phyloP scores from a whole-genome alignment of 2,797 vertebrate species.

The Bradypodion ventrale region DNA sequence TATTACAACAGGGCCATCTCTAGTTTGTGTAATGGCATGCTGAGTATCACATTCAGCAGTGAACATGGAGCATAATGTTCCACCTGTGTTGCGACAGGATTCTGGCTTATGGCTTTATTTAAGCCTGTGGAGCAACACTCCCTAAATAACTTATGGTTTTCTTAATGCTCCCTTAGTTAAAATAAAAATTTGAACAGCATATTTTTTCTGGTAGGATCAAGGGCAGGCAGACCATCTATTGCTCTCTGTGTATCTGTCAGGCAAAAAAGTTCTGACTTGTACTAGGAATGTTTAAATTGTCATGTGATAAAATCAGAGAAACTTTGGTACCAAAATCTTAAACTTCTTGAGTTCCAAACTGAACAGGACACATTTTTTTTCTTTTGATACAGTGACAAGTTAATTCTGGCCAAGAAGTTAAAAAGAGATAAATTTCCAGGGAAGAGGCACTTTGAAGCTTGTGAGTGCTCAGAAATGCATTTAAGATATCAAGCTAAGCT shows the following conservation, averaged over 20 bases:
- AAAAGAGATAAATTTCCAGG: slow-evolving; percentile 23
- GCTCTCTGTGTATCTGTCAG: not conserved
- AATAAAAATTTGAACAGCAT: not conserved
- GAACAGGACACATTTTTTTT: not conserved
- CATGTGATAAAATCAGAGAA: not conserved
- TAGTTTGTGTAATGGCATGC: too few species aligned
- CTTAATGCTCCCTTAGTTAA: not conserved
- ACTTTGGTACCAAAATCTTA: not conserved
- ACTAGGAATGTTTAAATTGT: not conserved
- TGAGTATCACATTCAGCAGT: too few species aligned
- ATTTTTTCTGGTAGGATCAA: not conserved
- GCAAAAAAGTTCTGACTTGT: not conserved
- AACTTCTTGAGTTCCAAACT: not conserved
- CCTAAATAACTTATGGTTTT: not conserved
- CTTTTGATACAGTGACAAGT: slow-evolving; percentile 20
- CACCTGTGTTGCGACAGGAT: too few species aligned
- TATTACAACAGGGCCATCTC: too few species aligned
- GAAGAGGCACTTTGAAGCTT: slow-evolving; percentile 11
- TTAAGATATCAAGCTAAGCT: slow-evolving; percentile 1
- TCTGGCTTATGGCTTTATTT: too few species aligned
- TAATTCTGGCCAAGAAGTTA: slow-evolving; percentile 29
- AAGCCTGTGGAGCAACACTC: not conserved
- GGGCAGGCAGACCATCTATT: not conserved
- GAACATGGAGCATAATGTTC: too few species aligned
- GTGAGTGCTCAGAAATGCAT: slow-evolving; percentile 19